Conservation (phyloP, 2,797 vertebrate genomes). For the Eupleurogrammus muticus region DNA sequence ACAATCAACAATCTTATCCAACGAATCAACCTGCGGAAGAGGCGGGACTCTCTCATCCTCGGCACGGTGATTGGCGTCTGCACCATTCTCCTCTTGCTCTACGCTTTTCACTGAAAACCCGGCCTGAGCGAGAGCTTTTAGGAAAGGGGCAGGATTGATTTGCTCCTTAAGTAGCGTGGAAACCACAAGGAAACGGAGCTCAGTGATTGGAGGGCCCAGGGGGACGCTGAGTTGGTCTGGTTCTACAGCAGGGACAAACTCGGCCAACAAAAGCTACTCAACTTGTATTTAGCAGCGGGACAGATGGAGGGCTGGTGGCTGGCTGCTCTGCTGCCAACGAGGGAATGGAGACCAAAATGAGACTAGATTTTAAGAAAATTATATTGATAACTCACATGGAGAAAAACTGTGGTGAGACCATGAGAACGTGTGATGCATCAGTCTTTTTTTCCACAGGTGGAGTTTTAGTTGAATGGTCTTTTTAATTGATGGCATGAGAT, state of each 20-base stretch:
- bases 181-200: conserved; percentile 51
- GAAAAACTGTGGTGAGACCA: conserved; percentile 42
- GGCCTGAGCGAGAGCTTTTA: conserved; percentile 61
- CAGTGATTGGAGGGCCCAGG: conserved; percentile 55
- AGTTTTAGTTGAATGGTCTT: conserved; percentile 77
- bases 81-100: conserved; percentile 94
- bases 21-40: conserved; percentile 95
- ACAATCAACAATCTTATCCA: conserved; percentile 98
- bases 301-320: conserved; percentile 55
- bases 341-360: conserved; percentile 71
- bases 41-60: conserved; percentile 95
- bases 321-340: conserved; percentile 53
- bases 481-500: conserved; percentile 56
- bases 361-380: conserved; percentile 70
- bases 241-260: conserved; percentile 66
- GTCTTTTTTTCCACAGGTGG: conserved; percentile 62
- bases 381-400: conserved; percentile 54
- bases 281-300: conserved; percentile 71
- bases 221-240: conserved; percentile 69
- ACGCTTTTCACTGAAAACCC: conserved; percentile 93
- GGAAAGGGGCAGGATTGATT: conserved; percentile 41
- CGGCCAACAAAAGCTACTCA: conserved; percentile 70
- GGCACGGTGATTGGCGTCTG: conserved; percentile 92
- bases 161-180: conserved; percentile 51
- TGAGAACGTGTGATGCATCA: conserved; percentile 32